Base-by-base conservation (phyloP, 2,797 vertebrate genomes). In the Telmatherina bonti region DNA sequence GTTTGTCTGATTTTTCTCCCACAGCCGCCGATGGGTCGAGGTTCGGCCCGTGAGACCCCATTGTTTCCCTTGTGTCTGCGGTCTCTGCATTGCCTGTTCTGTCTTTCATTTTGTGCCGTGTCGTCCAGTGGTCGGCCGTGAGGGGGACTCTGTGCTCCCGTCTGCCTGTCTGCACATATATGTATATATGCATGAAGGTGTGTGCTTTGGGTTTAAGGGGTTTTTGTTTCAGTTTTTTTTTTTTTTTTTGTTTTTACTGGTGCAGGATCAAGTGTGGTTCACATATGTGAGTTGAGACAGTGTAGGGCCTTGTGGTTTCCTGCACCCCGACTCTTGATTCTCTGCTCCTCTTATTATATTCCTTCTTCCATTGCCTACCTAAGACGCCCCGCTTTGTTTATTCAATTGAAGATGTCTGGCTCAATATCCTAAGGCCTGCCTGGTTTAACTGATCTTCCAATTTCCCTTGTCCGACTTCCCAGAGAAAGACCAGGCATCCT, bases 271-370 rank as follows among this genome's bases (percentile, higher is more conserved):
- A 67, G 86, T 82, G 59, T 68, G 85, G 88, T 87, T 91, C 89
- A 88, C 87, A 90, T 88, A 59, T 88, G 86, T 86, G 82, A 62
- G 15, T 71, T 72, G 89, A 91, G 91, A 93, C 90, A 93, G 81
- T 82, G 82, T 88, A 90, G 91, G 90, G 90, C 91, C 89, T 88
- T 91, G 91, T 88, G 91, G 91, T 92, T 92, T 91, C 85, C 84
- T 86, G 69, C 70, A 70, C 83, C 81, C 70, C 64, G 24, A 79
- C 72, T 89, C 82, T 86, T 85, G 76, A 86, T 86, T 90, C 88
- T 84, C 82, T 79, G 64, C 81, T 89, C 22, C 52, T 79, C 68
- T 74, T 38, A 75, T 79, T 88, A 72, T 78, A 67, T 79, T 79
- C 64, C 76, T 60, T 71, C 72, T 76, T 68, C 45, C 52, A 30